Percentiles rank a stretch among this genome's conserved stretches.
Conservation (phyloP, 2,888 invertebrate genomes). For the Lasioglossum malachurum region DNA sequence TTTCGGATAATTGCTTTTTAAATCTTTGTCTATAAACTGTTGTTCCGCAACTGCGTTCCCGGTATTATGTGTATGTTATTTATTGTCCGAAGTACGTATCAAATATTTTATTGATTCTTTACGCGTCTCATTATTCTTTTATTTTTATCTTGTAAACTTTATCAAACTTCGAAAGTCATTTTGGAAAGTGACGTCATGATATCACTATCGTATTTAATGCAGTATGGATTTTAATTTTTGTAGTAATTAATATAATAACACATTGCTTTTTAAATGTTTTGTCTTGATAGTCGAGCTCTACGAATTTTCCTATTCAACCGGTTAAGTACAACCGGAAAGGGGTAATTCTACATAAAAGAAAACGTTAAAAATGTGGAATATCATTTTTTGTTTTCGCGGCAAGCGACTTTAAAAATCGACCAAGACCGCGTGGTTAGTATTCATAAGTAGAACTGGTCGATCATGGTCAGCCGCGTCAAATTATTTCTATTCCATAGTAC, state of each 20-base stretch:
- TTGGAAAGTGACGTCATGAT: too few species aligned
- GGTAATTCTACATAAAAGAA: not conserved
- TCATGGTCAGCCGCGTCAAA: not conserved
- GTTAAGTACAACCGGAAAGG: too few species aligned
- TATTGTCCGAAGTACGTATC: not conserved
- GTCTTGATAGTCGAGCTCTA: too few species aligned
- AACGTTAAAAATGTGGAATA: not conserved
- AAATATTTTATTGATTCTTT: too few species aligned
- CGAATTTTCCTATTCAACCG: not conserved
- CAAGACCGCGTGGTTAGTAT: not conserved
- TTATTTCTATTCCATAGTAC: not conserved
- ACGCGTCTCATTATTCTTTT: too few species aligned
- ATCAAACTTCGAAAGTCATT: not conserved
- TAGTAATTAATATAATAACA: not conserved
- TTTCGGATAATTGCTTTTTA: slow-evolving; percentile 4
- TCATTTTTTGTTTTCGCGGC: not conserved
- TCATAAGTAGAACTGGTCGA: not conserved
- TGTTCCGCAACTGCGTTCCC: not conserved
- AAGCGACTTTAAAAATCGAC: not conserved
- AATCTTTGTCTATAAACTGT: not conserved
- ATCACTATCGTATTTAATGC: too few species aligned
- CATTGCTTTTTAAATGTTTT: too few species aligned
- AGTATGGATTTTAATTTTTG: not conserved
- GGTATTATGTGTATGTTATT: not conserved
- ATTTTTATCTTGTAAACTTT: not conserved